Base-by-base conservation (phyloP, 2,797 vertebrate genomes). In the Acipenser ruthenus region DNA sequence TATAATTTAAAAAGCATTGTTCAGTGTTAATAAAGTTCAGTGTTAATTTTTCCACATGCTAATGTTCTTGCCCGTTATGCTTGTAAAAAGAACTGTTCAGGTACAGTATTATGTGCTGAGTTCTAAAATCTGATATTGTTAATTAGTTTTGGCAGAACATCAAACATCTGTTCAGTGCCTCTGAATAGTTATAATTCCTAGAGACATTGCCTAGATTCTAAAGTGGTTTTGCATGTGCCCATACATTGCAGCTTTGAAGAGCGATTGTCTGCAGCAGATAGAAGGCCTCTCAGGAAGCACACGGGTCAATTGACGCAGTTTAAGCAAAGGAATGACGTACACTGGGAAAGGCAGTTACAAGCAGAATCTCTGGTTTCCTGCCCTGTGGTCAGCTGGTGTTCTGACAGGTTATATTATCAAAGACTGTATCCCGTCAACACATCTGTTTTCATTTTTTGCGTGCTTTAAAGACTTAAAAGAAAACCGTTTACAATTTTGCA, bases 231-330 rank as follows among this genome's bases (percentile, higher is more conserved):
- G 2, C 23, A 37, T 37, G 23, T 37, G 23, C 23, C 23, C 23
- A 37, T 37, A 37, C 4, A 37, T 37, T 37, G 23, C 23, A 37
- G 23, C 23, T 37, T 37, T 37, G 23, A 37, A 23, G n/a, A 67
- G 15, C 18, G 48, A 50, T 55, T 63, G 49, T n/a, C 52, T 50
- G 52, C 47, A 18, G 55, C 15, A 68, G 62, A n/a, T 56, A 64
- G 62, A 50, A 62, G 53, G 62, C 53, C 37, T 68, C 67, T 47
- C 67, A 64, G 62, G 67, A 68, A 64, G 62, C 53, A 56, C 62
- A 56, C 23, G 47, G 62, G 67, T 68, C 67, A 48, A 23, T 23
- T 68, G 67, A 68, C 67, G 61, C 62, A 68, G 18, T 59, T 68
- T 63, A 53, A 63, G 49, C 10, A 64, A 47, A 49, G 53, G 13